Evolutionary conservation across 1,140 invertebrate species (phyloP), one percentile per base, ranked within the genome.

Genomic region (Epicauta chinensis): DNA sequence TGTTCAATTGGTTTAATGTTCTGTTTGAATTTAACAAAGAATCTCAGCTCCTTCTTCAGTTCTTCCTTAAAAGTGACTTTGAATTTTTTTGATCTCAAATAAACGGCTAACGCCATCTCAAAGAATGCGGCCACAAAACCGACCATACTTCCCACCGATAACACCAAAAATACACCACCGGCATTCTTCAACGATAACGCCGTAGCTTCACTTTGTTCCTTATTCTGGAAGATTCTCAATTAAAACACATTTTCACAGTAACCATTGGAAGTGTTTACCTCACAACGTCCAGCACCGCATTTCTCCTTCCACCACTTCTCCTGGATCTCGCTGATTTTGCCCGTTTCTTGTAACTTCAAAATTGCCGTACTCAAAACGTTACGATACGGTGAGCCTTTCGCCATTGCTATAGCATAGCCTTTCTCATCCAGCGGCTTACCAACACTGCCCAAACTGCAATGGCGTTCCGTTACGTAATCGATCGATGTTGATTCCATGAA

Each of bases 301-400:
- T 86, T 83, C 65, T 86, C 78, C 66, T 84, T 81, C 91, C 91
- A 94, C 92, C 91, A 95, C 71, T 89, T 91, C 11, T 79, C 84
- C 66, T 92, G 89, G 36, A 94, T 68, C 17, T 81, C 73, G n/a
- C 81, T 77, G 1, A 95, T 68, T 17, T 78, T 68, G 0, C 88
- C 90, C 17, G 79, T 81, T 70, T 94, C 90, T 72, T 93, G 89
- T 2, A 95, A 67, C 58, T 83, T 80, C 14, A 94, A 69, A 17
- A 94, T 80, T 3, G 86, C 88, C 40, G 79, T 77, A 54, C 87
- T 89, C 3, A 95, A 68, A 1, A 76, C 73, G 54, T 83, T 81
- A 52, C 89, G 77, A 62, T 88, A 86, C 0, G 78, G 79, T 30
- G 85, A 89, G 65, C 86, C 90, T 77, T 87, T 89, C 51, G 76